These are phyloP conservation scores for Camponotus vicinus DNA, from an alignment of 1,140 invertebrate species.

Conservation along the genomic window DNA sequence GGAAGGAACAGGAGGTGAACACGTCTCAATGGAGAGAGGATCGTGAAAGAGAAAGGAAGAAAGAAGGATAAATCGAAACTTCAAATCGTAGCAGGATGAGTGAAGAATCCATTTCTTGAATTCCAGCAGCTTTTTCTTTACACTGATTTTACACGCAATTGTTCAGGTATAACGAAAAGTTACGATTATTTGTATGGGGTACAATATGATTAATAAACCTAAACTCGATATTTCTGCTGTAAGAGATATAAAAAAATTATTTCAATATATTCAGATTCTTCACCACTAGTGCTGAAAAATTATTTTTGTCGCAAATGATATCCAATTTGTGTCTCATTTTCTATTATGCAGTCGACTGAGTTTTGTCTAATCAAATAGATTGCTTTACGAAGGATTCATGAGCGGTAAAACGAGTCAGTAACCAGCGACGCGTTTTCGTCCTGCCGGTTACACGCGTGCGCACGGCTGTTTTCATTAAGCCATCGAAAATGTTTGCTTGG, in stretches of 20 bases:
- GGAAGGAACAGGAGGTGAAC: constrained; percentile 12
- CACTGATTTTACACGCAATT: background rate
- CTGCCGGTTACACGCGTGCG: constrained; percentile 49
- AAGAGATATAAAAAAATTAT: background rate
- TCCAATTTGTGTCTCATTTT: constrained; percentile 1
- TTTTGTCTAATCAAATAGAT: background rate
- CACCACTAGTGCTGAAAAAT: background rate
- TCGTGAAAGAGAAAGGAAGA: background rate
- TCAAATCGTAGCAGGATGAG: background rate
- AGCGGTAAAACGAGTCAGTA: constrained; percentile 5
- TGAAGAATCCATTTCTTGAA: constrained; percentile 7
- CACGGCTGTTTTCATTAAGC: constrained; percentile 72
- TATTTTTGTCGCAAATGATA: background rate
- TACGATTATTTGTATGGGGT: background rate
- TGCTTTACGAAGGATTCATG: background rate
- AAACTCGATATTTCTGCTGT: background rate
- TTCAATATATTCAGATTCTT: background rate
- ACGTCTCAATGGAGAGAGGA: constrained; percentile 8
- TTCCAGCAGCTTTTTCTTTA: background rate
- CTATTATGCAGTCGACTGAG: background rate
- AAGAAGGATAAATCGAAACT: background rate
- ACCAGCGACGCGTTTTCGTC: constrained; percentile 1
- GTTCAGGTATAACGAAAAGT: background rate
- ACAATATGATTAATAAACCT: background rate
- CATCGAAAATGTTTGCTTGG: constrained; percentile 67